These are phyloP conservation scores for Oryzias woworae DNA, from an alignment of 2,113 vertebrate genomes.

Conservation along the genomic window DNA sequence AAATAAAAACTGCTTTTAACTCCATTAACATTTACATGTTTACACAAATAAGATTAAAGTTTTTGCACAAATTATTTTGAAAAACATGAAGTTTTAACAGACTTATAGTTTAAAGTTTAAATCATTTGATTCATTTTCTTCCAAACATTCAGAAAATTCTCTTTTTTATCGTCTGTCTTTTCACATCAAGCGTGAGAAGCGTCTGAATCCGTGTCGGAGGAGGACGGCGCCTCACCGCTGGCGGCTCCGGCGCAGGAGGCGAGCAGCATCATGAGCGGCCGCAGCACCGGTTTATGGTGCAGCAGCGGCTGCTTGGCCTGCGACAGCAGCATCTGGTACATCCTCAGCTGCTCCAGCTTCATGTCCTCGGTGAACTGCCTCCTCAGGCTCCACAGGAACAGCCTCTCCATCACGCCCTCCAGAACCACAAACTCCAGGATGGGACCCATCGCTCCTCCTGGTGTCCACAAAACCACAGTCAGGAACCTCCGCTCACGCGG, in stretches of 20 bases:
- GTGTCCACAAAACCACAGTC: fast-evolving
- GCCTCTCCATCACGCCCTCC: conserved; percentile 96
- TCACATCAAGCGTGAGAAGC: no score
- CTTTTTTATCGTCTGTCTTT: no score
- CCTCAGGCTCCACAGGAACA: conserved; percentile 95
- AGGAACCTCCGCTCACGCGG: fast-evolving
- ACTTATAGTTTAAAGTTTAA: no score
- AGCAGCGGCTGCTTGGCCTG: conserved; percentile 91
- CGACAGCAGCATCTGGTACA: conserved; percentile 91
- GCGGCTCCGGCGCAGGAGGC: conserved; percentile 86
- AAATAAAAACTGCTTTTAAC: no score
- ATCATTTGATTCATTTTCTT: no score
- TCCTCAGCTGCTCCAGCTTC: conserved; percentile 93
- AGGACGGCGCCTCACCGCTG: neutral
- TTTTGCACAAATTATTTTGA: no score
- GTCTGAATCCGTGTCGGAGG: no score
- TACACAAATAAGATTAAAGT: no score
- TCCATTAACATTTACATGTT: no score
- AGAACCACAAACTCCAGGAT: conserved; percentile 95
- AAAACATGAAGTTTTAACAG: no score
- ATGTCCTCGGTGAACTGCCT: conserved; percentile 93
- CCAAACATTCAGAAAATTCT: no score
- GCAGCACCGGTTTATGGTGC: conserved; percentile 91
- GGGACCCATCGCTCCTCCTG: conserved; percentile 89
- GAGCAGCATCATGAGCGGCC: conserved; percentile 96